Base-by-base conservation (phyloP, 2,888 invertebrate genomes). In the Shargacucullia verbasci region DNA sequence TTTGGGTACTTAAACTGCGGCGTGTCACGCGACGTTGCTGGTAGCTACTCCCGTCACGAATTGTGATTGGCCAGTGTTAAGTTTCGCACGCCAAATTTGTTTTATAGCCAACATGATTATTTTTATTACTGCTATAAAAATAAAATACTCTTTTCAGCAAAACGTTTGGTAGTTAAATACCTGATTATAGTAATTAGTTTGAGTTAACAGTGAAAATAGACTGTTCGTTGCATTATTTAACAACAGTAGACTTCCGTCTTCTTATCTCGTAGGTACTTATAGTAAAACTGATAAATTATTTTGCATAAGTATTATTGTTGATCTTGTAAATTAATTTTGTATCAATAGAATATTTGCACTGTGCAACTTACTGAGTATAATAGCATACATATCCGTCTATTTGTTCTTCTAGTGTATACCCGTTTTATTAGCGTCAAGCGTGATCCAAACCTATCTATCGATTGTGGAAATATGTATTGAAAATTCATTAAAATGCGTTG, bases 61-160 rank as follows among this genome's bases (percentile, higher is more conserved):
- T 61, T 46, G 27, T 45, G 43, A 59, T 68, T 62, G 49, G 44
- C 39, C 39, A 48, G 49, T 46, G 49, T 59, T 39, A 37, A 59
- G 35, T 53, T 74, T 65, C 45, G 59, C 58, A 61, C 52, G 44
- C 55, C 41, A 57, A 64, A 62, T 73, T 38, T 46, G 33, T 53
- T 65, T 59, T 55, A 59, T 50, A 52, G 31, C 15, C 25, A 29
- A 10, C 29, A 27, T 37, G 13, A 48, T 52, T 29, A 34, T 43
- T 54, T 66, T 62, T 70, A 50, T 31, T 27, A 35, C 29, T 25
- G 11, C 12, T 50, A 31, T 25, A 33, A 38, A 29, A 27, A 50
- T 20, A 27, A 10, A 14, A 8, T 13, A 11, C 20, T 20, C 20
- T 20, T 20, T 20, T 20, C 20, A 20, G 6, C 14, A 20, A 13